Percentiles rank a stretch among this genome's conserved stretches.
Conservation (phyloP, 2,888 invertebrate genomes). For the Dynastes tityus region DNA sequence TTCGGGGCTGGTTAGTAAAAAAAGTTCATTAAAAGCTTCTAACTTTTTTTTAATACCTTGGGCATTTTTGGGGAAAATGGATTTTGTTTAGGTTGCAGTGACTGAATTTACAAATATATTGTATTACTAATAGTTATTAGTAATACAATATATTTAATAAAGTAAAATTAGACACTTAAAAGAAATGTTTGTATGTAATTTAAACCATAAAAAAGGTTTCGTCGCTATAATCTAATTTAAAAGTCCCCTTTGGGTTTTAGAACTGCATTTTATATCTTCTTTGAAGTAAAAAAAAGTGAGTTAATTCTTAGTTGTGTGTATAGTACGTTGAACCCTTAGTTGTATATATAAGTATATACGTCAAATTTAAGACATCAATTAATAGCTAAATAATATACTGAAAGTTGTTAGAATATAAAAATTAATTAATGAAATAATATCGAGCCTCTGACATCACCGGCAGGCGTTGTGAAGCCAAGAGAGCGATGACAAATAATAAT, state of each 20-base stretch:
- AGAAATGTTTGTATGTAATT: not conserved
- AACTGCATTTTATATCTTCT: slow-evolving; percentile 12
- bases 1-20: too few species aligned
- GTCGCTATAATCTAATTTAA: slow-evolving; percentile 11
- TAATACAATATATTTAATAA: too few species aligned
- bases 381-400: not conserved
- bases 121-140: too few species aligned
- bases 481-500: slow-evolving; percentile 3
- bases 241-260: too few species aligned
- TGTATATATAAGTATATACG: not conserved
- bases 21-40: too few species aligned
- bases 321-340: not conserved
- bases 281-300: not conserved
- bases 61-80: too few species aligned
- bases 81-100: too few species aligned
- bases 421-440: slow-evolving; percentile 1
- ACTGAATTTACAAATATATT: too few species aligned
- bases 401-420: slow-evolving; percentile 10
- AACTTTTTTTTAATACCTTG: too few species aligned
- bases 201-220: slow-evolving; percentile 12
- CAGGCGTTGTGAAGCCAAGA: not conserved
- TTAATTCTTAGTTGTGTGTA: not conserved
- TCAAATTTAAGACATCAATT: slow-evolving; percentile 15
- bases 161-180: too few species aligned
- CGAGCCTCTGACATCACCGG: not conserved